Base-by-base conservation (phyloP, 2,113 vertebrate species). In the Chaenogobius annularis region DNA sequence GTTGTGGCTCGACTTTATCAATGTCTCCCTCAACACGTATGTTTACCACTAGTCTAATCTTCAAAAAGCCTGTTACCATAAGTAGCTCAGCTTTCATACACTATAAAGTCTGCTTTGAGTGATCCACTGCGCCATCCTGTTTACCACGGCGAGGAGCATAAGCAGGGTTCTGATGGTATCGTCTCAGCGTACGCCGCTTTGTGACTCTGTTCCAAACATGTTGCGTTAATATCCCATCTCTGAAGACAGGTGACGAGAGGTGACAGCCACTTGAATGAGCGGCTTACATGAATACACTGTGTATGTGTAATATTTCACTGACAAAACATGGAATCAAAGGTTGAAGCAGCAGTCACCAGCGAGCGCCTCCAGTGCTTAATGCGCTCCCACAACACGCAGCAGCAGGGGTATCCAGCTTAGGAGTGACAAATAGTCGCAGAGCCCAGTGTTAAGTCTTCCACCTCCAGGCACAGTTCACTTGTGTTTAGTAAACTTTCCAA, bases 61-160 rank as follows among this genome's bases (percentile, higher is more conserved):
- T 90, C 91, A 92, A 90, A 92, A 91, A 92, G 89, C 89, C 84
- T 92, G 91, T 93, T 91, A 92, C 88, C 92, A 93, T 93, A 93
- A 93, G 91, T 89, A 92, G 92, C 92, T 91, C 87, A 84, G 90
- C 84, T 89, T 90, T 90, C 90, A 90, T 91, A 90, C 91, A 91
- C 86, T 90, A 93, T 90, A 92, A 91, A 90, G 90, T 92, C 88
- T 88, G 90, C 88, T 88, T 84, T 89, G 92, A 91, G 87, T 90
- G 89, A 91, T 92, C 90, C 90, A 72, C 83, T 4, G 84, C 83
- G 78, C 89, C 87, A 90, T 90, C 90, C 92, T 93, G 92, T 93
- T 93, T 94, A 93, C 91, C 84, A 89, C 83, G 82, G 83, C 61
- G 82, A 82, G 81, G 64, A 83, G 86, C 86, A 79, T 84, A 84